phyloP scores from a whole-genome alignment of 2,888 invertebrate species.

The Chrysolina haemoptera region DNA sequence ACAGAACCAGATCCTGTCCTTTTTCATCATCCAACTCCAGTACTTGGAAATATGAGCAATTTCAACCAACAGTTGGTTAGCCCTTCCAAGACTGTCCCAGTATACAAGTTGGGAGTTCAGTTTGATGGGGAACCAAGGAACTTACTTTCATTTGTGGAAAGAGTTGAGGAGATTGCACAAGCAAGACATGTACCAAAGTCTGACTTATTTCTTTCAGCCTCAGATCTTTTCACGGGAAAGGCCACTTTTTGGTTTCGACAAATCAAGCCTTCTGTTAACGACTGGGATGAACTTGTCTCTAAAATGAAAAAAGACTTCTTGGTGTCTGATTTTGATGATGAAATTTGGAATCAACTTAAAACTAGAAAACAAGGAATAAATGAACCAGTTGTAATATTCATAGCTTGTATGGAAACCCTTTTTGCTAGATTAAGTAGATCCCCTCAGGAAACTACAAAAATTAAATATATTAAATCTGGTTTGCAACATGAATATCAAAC shows the following conservation, averaged over 20 bases:
- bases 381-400: constrained; percentile 30
- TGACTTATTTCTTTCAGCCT: constrained; percentile 12
- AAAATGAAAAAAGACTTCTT: too few species aligned
- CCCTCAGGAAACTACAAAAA: not conserved
- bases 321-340: too few species aligned
- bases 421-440: constrained; percentile 14
- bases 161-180: constrained; percentile 14
- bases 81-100: constrained; percentile 3
- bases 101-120: constrained; percentile 9
- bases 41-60: too few species aligned
- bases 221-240: constrained; percentile 19
- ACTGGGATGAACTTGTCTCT: constrained; percentile 14
- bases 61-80: too few species aligned
- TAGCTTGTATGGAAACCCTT: constrained; percentile 33
- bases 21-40: too few species aligned
- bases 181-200: too few species aligned
- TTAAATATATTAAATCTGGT: not conserved
- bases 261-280: constrained; percentile 4
- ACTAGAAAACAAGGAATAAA: constrained; percentile 18
- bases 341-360: constrained; percentile 35
- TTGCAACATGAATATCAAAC: not conserved
- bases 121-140: constrained; percentile 18
- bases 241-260: constrained; percentile 21
- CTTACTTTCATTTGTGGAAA: constrained; percentile 8
- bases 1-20: too few species aligned